Evolutionary conservation across 2,888 invertebrate genomes (phyloP), one percentile per base, ranked within the genome.

Genomic region (Sylvicola fuscatus): DNA sequence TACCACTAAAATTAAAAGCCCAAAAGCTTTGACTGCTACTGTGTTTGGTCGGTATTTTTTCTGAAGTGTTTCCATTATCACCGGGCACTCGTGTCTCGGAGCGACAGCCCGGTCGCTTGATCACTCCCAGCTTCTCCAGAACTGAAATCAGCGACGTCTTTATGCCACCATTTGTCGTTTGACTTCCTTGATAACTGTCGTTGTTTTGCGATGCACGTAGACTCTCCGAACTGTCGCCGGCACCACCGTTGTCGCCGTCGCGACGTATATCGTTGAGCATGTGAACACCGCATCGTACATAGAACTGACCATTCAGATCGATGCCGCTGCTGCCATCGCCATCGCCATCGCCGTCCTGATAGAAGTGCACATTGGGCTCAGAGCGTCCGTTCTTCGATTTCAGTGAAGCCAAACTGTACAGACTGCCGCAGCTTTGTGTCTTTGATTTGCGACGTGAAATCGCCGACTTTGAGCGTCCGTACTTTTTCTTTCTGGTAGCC

Each of bases 121-220:
- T 50, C 33, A 51, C 42, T 15, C 49, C 46, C 12, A 52, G 41
- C 37, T 49, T 50, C 16, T 47, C 46, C 34, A 53, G 39, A n/a
- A 50, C 46, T 7, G 49, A 47, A 38, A 48, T 45, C 5, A 53
- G 40, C 21, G 47, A 49, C 13, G 45, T 43, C 14, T 43, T 41
- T 14, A 50, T 38, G 34, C 52, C 49, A 29, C 32, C 36, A 8
- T 15, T 21, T 8, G 35, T 34, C 14, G 37, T 34, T 37, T 34
- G 35, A 17, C 30, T 17, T 30, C n/a, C 29, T 26, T 26, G 35
- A 14, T 36, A 21, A 28, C 14, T 34, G 40, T 40, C 27, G 37
- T 40, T 31, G 36, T 28, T 12, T 21, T 21, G 21, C 8, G 21
- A 21, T 21, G 21, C 21, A 6, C 21, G 21, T 21, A 21, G 8